These are phyloP conservation scores for Synergus itoensis DNA, from an alignment of 2,888 invertebrate species.

Conservation along the genomic window DNA sequence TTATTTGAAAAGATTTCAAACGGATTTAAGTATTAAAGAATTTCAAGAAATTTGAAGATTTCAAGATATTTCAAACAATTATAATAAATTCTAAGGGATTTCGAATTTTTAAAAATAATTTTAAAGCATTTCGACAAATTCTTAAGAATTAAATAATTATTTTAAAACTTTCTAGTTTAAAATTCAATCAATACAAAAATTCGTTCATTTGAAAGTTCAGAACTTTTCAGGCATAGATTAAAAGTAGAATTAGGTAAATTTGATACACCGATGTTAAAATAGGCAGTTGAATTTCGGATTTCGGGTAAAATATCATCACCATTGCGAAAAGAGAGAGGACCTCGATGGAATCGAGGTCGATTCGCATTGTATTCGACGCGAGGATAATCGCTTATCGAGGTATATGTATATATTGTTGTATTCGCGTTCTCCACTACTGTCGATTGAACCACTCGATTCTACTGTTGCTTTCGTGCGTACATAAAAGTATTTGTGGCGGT, in stretches of 20 bases:
- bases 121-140: too few species aligned
- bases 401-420: background rate
- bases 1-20: too few species aligned
- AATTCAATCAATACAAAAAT: too few species aligned
- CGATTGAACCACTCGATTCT: slow-evolving; percentile 10
- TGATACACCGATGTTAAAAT: background rate
- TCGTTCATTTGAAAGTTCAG: too few species aligned
- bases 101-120: too few species aligned
- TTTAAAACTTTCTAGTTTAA: too few species aligned
- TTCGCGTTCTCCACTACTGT: background rate
- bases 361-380: slow-evolving; percentile 50
- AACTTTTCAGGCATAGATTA: too few species aligned
- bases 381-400: slow-evolving; percentile 45
- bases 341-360: slow-evolving; percentile 53
- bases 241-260: background rate
- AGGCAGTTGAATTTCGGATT: slow-evolving; percentile 5
- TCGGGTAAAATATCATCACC: background rate
- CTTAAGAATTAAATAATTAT: too few species aligned
- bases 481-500: background rate
- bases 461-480: background rate
- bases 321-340: slow-evolving; percentile 26
- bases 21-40: too few species aligned
- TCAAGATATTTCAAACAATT: too few species aligned
- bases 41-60: too few species aligned
- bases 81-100: too few species aligned